Percentiles rank a stretch among this genome's conserved stretches.
Evolutionary conservation across 2,797 vertebrate genomes (phyloP).

Genomic region (Silurus aristotelis): DNA sequence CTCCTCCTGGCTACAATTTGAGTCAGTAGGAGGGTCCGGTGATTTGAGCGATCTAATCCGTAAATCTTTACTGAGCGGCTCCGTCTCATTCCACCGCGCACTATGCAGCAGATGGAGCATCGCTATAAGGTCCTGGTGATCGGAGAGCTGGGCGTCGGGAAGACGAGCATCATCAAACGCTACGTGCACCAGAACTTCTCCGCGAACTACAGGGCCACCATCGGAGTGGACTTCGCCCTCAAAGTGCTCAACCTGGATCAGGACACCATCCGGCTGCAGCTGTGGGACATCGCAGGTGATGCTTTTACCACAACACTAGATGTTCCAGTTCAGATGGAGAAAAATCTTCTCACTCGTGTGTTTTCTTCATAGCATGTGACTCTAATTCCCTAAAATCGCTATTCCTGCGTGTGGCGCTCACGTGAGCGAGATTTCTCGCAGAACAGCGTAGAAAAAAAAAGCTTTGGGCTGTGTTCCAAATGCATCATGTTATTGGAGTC

Average conservation of each 20-base stretch:
- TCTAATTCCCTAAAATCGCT: slow-evolving; percentile 4
- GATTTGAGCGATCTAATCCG: neutral
- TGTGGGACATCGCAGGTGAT: slow-evolving; percentile 96
- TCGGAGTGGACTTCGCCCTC: slow-evolving; percentile 94
- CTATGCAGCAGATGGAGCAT: slow-evolving; percentile 89
- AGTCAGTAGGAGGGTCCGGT: neutral
- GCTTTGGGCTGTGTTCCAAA: neutral
- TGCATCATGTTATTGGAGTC: neutral
- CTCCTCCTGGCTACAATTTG: neutral
- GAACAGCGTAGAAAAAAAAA: no score
- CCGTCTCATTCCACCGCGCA: neutral
- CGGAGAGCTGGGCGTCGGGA: slow-evolving; percentile 94
- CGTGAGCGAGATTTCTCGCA: slow-evolving; percentile 69
- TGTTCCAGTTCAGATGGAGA: neutral
- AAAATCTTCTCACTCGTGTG: neutral
- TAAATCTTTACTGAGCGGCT: neutral
- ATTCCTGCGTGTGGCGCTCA: slow-evolving; percentile 68
- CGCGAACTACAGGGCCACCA: slow-evolving; percentile 89
- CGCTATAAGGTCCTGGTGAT: slow-evolving; percentile 97
- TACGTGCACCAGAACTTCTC: slow-evolving; percentile 97
- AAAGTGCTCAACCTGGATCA: slow-evolving; percentile 94
- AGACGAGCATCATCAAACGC: slow-evolving; percentile 95
- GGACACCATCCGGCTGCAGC: slow-evolving; percentile 88
- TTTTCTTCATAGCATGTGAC: neutral
- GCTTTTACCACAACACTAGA: neutral